These are phyloP conservation scores for Chelonus insularis DNA, from an alignment of 1,140 invertebrate genomes.

Conservation along the genomic window DNA sequence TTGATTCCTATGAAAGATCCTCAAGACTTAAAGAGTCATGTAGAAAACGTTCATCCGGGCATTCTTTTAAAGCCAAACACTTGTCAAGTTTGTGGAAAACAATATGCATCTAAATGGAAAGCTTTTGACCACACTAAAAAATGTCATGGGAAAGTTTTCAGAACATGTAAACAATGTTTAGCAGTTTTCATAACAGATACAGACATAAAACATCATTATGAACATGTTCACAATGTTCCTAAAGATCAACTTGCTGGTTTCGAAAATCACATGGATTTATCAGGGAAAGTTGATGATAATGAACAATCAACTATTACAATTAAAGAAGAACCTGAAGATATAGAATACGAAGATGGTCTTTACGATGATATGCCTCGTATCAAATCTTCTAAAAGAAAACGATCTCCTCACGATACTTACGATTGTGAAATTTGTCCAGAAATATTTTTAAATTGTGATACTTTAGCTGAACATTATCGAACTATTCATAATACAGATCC, in stretches of 20 bases:
- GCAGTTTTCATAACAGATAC: constrained; percentile 62
- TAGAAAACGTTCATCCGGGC: constrained; percentile 59
- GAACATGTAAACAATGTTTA: constrained; percentile 65
- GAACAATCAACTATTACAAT: constrained; percentile 38
- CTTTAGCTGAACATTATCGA: constrained; percentile 49
- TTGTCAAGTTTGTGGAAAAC: constrained; percentile 66
- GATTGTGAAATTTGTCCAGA: constrained; percentile 57
- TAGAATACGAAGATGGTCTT: constrained; percentile 47
- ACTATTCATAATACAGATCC: constrained; percentile 54
- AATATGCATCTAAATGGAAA: constrained; percentile 66
- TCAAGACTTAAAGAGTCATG: constrained; percentile 64
- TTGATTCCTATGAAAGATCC: constrained; percentile 63
- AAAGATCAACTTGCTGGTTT: constrained; percentile 54
- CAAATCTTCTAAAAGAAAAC: constrained; percentile 31
- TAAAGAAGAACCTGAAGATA: constrained; percentile 54
- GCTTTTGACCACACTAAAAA: constrained; percentile 67
- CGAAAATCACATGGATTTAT: constrained; percentile 47
- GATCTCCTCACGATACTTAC: constrained; percentile 44
- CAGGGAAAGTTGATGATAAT: constrained; percentile 30
- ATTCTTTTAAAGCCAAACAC: constrained; percentile 61
- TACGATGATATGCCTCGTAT: constrained; percentile 20
- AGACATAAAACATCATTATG: constrained; percentile 59
- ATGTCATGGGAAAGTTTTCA: constrained; percentile 64
- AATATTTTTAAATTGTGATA: constrained; percentile 51
- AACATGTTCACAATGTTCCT: constrained; percentile 51